Conservation (phyloP, 2,797 vertebrate genomes). For the Cyclura pinguis region DNA sequence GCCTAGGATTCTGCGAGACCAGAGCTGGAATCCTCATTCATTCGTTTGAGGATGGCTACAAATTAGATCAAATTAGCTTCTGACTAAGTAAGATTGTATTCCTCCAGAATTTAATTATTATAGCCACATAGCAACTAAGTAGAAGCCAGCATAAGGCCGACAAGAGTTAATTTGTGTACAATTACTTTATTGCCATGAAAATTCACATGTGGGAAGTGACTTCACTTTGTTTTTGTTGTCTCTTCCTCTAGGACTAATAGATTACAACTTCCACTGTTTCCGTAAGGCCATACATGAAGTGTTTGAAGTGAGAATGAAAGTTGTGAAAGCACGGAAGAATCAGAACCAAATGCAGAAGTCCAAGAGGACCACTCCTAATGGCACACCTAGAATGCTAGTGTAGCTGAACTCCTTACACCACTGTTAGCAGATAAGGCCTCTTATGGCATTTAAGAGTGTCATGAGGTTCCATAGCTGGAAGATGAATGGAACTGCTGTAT, state of each 20-base stretch:
- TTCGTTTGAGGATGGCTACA: too few relatives aligned
- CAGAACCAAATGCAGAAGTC: conserved; percentile 88
- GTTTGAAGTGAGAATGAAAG: conserved; percentile 92
- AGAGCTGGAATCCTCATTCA: background rate
- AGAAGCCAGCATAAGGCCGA: background rate
- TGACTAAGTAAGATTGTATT: background rate
- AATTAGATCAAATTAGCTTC: background rate
- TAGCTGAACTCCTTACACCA: conserved; percentile 64
- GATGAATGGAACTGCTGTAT: conserved; percentile 59
- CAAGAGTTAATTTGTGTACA: conserved; percentile 18
- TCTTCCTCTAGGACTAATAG: conserved; percentile 87
- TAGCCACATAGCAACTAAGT: background rate
- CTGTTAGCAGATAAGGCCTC: conserved; percentile 42
- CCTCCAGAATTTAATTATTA: background rate
- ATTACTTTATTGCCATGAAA: background rate
- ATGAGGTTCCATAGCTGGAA: conserved; percentile 67
- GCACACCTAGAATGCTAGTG: conserved; percentile 78
- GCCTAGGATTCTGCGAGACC: background rate
- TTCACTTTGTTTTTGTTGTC: conserved; percentile 43
- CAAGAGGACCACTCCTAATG: conserved; percentile 84
- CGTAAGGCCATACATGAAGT: conserved; percentile 97
- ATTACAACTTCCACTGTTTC: conserved; percentile 98
- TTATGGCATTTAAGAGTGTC: conserved; percentile 59
- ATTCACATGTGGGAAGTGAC: conserved; percentile 24
- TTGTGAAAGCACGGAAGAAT: conserved; percentile 89